Evolutionary conservation across 2,888 invertebrate species (phyloP).

Genomic region (Syritta pipiens): DNA sequence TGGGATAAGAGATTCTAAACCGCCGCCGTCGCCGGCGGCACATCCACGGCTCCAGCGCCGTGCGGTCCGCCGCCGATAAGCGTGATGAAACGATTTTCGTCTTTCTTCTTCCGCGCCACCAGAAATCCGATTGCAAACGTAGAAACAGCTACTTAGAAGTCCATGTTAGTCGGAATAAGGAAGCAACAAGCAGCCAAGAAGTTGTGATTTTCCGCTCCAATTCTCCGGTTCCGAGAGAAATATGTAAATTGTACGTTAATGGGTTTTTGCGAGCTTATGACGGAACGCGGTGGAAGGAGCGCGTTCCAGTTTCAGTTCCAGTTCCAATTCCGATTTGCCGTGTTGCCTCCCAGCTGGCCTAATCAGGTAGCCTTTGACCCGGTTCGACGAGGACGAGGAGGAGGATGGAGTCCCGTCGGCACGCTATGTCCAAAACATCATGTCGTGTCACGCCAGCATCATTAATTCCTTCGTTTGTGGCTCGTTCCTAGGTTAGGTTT

Average conservation of each 20-base stretch:
- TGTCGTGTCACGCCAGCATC: slow-evolving; percentile 56
- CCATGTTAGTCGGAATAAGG: slow-evolving; percentile 63
- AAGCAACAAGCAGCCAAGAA: slow-evolving; percentile 57
- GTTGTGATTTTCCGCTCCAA: slow-evolving; percentile 68
- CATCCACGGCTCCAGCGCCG: slow-evolving; percentile 8
- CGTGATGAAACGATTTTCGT: slow-evolving; percentile 60
- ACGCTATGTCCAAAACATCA: slow-evolving; percentile 49
- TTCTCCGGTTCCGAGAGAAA: slow-evolving; percentile 58
- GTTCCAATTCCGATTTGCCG: too few species aligned
- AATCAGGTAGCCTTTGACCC: slow-evolving; percentile 59
- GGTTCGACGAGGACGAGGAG: not conserved
- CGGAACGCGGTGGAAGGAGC: too few species aligned
- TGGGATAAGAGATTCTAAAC: slow-evolving; percentile 24
- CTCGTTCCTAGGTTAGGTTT: slow-evolving; percentile 4
- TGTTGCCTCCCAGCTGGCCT: slow-evolving; percentile 28
- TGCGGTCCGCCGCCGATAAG: slow-evolving; percentile 35
- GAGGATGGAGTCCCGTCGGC: not conserved
- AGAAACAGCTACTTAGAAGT: slow-evolving; percentile 50
- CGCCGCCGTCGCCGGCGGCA: slow-evolving; percentile 6
- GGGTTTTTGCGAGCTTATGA: too few species aligned
- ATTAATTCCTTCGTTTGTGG: slow-evolving; percentile 30
- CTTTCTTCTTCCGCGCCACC: slow-evolving; percentile 30
- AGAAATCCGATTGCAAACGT: slow-evolving; percentile 39
- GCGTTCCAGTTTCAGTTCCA: slow-evolving; percentile 39
- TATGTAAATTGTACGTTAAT: slow-evolving; percentile 63